Conservation (phyloP, 2,797 vertebrate genomes). For the Hozukius guyotensis region DNA sequence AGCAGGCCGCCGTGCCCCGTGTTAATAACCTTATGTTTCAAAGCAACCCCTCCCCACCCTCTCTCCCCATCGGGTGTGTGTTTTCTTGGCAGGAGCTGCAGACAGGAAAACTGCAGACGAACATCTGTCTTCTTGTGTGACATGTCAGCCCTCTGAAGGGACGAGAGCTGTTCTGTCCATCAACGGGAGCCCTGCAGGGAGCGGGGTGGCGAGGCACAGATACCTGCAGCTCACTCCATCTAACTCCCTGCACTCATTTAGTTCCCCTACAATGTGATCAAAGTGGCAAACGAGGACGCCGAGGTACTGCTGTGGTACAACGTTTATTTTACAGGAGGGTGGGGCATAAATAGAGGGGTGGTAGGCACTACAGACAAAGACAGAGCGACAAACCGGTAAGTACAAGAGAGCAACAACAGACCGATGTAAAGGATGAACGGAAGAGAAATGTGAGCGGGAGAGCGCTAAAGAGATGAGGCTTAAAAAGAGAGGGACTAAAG, state of each 20-base stretch:
- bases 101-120: constrained; percentile 49
- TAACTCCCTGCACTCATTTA: constrained; percentile 37
- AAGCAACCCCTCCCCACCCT: not conserved
- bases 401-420: not conserved
- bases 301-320: constrained; percentile 4
- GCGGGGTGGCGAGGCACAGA: not conserved
- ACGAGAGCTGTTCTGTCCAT: constrained; percentile 58
- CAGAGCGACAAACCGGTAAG: not conserved
- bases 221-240: constrained; percentile 30
- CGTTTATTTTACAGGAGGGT: constrained; percentile 1
- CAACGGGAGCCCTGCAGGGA: constrained; percentile 52
- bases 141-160: constrained; percentile 45
- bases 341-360: not conserved
- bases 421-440: not conserved
- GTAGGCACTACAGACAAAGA: not conserved
- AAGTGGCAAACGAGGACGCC: constrained; percentile 41
- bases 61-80: constrained; percentile 18
- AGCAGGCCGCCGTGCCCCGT: not conserved
- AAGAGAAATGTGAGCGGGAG: not conserved
- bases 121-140: constrained; percentile 71
- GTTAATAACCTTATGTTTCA: constrained; percentile 55
- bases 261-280: constrained; percentile 33
- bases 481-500: not conserved
- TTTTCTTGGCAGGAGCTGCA: constrained; percentile 53
- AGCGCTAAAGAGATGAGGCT: not conserved